These are phyloP conservation scores for Lycaena phlaeas DNA, from an alignment of 2,888 invertebrate species.

Conservation along the genomic window DNA sequence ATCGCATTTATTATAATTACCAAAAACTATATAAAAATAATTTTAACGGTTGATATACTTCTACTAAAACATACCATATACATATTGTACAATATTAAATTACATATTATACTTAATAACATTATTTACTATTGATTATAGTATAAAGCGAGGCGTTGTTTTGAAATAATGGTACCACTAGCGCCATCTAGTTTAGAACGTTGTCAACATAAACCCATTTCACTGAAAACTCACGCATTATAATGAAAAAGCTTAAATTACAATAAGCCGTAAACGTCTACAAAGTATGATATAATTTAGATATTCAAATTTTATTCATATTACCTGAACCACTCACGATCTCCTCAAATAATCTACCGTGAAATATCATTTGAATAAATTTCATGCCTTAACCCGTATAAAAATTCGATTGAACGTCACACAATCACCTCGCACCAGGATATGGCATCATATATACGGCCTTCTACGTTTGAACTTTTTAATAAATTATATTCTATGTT, in stretches of 20 bases:
- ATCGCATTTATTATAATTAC: too few relatives aligned
- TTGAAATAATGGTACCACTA: too few relatives aligned
- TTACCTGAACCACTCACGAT: slow-evolving; percentile 27
- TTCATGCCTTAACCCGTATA: slow-evolving; percentile 30
- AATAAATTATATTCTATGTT: too few relatives aligned
- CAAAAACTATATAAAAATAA: too few relatives aligned
- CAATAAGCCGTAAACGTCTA: slow-evolving; percentile 4
- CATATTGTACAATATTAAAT: too few relatives aligned
- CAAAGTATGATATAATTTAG: slow-evolving; percentile 12
- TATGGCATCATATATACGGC: neutral
- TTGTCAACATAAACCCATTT: neutral
- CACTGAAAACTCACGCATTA: neutral
- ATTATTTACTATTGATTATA: too few relatives aligned
- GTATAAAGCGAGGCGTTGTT: too few relatives aligned
- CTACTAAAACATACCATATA: too few relatives aligned
- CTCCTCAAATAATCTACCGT: slow-evolving; percentile 36
- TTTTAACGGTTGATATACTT: too few relatives aligned
- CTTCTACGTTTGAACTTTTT: neutral
- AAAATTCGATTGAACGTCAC: slow-evolving; percentile 29
- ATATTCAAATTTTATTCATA: slow-evolving; percentile 23
- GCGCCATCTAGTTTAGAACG: slow-evolving; percentile 10
- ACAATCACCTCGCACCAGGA: slow-evolving; percentile 25
- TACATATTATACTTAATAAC: too few relatives aligned
- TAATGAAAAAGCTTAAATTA: slow-evolving; percentile 4
- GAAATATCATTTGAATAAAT: slow-evolving; percentile 47